These are phyloP conservation scores for Oopsacas minuta DNA, from an alignment of 37 sponge, comb jelly and placozoan species.

Conservation along the genomic window DNA sequence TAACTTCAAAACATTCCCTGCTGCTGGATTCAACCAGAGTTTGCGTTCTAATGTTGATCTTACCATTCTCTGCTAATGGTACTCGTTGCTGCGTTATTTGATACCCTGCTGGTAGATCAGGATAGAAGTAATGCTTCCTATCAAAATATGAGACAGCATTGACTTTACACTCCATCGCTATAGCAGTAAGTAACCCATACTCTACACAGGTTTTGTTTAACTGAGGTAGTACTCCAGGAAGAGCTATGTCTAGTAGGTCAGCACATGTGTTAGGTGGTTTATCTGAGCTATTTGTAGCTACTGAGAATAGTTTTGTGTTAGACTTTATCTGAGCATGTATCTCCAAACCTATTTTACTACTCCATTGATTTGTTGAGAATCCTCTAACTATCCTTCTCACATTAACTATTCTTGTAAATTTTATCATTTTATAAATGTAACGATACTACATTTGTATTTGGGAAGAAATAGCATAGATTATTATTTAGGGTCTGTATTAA, in stretches of 20 bases:
- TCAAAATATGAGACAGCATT: conserved; percentile 49
- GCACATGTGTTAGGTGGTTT: conserved; percentile 20
- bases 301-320: conserved; percentile 34
- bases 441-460: not conserved
- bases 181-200: conserved; percentile 35
- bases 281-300: conserved; percentile 4
- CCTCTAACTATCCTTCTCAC: not conserved
- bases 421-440: not conserved
- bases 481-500: not conserved
- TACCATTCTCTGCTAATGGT: conserved; percentile 38
- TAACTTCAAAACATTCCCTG: not conserved
- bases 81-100: conserved; percentile 54
- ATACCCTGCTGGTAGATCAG: conserved; percentile 52
- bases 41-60: conserved; percentile 13
- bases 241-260: conserved; percentile 37
- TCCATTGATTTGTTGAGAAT: conserved; percentile 21
- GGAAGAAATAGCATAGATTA: too few relatives aligned
- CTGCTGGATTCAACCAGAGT: not conserved
- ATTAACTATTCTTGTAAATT: not conserved
- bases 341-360: conserved; percentile 39
- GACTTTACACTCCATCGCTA: conserved; percentile 14
- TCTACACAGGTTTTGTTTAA: conserved; percentile 40
- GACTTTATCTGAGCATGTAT: conserved; percentile 45
- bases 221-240: conserved; percentile 35
- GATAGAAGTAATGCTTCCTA: conserved; percentile 61